Base-by-base conservation (phyloP, 2,797 vertebrate species). In the Lacerta bilineata region DNA sequence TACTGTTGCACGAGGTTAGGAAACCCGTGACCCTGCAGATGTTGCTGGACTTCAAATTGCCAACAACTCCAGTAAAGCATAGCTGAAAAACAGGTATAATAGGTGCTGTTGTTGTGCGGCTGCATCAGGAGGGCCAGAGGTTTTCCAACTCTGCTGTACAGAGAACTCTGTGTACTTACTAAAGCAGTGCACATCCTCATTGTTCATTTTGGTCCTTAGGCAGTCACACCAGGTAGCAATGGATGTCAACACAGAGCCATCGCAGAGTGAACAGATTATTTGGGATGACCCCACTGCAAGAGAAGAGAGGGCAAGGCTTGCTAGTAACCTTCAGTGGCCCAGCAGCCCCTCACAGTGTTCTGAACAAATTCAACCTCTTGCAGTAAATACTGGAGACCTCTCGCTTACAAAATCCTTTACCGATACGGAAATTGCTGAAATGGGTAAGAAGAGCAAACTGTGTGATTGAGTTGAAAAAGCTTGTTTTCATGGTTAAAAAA, bases 241-340 rank as follows among this genome's bases (percentile, higher is more conserved):
- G 92, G 99, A 99, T 87, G 2, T 97, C 6, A 98, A 99, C 96
- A 98, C 99, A 0, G 99, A 99, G 94, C 98, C 98, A 0, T 99
- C 99, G 39, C 99, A 99, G 94, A 99, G 97, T 11, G 99, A 99
- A 75, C 99, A 99, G 97, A 99, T 99, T 25, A 98, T 99, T 59
- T 99, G 99, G 99, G 99, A 99, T 0, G 99, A 99, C 92, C 99
- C 99, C 0, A 99, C 99, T 2, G 99, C 99, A 0, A 97, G 99
- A 76, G 98, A 99, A 88, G 99, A 99, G 96, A 96, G 99, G 92
- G 99, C 99, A n/a, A 98, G 97, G 93, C 98, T 99, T 59, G 98
- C 98, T 71, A 99, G 98, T 95, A 99, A 99, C 88, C 81, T 98
- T 15, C 98, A 99, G 95, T 99, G 99, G 99, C 98, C 98, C 0